Evolutionary conservation across 1,140 invertebrate genomes (phyloP).

Genomic region (Calycopis cecrops): DNA sequence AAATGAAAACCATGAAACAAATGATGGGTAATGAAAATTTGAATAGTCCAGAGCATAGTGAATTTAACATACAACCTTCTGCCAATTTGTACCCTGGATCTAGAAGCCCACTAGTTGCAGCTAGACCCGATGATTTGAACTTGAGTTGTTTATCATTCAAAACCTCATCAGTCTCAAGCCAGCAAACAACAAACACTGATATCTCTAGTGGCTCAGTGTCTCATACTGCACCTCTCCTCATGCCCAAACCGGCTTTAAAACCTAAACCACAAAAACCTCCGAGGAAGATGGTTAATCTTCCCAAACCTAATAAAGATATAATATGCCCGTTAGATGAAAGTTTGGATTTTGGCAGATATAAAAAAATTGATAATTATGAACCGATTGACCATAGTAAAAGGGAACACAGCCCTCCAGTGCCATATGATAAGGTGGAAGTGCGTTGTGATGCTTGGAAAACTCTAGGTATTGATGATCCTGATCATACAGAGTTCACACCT

Average conservation of each 20-base stretch:
- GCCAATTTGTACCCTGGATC: constrained; percentile 85
- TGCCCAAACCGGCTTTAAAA: constrained; percentile 72
- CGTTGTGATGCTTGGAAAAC: constrained; percentile 86
- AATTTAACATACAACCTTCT: constrained; percentile 84
- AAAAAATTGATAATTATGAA: constrained; percentile 71
- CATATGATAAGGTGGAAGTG: constrained; percentile 82
- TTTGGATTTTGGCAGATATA: constrained; percentile 63
- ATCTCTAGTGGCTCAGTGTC: constrained; percentile 18
- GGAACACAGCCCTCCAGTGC: constrained; percentile 53
- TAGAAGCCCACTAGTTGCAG: constrained; percentile 81
- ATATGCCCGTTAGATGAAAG: constrained; percentile 54
- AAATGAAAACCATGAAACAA: constrained; percentile 91
- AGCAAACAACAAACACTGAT: constrained; percentile 55
- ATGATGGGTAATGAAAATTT: constrained; percentile 80
- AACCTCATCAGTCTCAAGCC: constrained; percentile 58
- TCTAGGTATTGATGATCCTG: constrained; percentile 81
- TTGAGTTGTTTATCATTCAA: constrained; percentile 69
- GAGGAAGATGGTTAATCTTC: constrained; percentile 75
- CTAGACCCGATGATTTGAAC: constrained; percentile 70
- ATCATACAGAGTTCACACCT: constrained; percentile 76
- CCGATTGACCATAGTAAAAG: constrained; percentile 56
- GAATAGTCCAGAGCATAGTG: constrained; percentile 81
- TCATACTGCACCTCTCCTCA: constrained; percentile 60
- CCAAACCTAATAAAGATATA: constrained; percentile 65
- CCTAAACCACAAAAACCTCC: constrained; percentile 81